phyloP scores from a whole-genome alignment of 2,888 invertebrate genomes.

The Carabus problematicus region DNA sequence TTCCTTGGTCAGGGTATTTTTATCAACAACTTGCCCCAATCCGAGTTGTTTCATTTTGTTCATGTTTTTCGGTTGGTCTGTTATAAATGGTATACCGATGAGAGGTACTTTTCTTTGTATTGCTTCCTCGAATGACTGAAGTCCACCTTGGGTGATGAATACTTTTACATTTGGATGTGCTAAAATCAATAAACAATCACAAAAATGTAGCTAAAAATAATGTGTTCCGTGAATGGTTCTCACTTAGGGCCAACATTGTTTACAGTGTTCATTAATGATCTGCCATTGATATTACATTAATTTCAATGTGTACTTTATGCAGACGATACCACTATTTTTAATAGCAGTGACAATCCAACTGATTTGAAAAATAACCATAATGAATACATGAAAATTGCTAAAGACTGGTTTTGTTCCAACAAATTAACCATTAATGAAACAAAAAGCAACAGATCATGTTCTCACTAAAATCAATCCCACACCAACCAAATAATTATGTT shows the following conservation, averaged over 20 bases:
- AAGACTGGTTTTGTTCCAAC: too few relatives aligned
- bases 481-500: too few relatives aligned
- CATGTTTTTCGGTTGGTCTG: slow-evolving; percentile 58
- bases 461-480: too few relatives aligned
- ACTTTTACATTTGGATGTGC: slow-evolving; percentile 60
- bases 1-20: slow-evolving; percentile 51
- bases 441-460: too few relatives aligned
- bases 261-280: too few relatives aligned
- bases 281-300: too few relatives aligned
- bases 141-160: slow-evolving; percentile 61
- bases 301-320: too few relatives aligned
- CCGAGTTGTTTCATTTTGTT: slow-evolving; percentile 45
- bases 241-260: neutral
- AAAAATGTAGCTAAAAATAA: neutral
- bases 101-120: slow-evolving; percentile 57
- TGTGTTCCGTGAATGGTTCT: neutral
- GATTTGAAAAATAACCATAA: too few relatives aligned
- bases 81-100: slow-evolving; percentile 58
- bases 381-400: too few relatives aligned
- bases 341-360: too few relatives aligned
- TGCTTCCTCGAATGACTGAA: slow-evolving; percentile 60
- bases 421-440: too few relatives aligned
- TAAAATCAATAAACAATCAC: slow-evolving; percentile 38
- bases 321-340: too few relatives aligned
- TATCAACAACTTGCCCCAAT: slow-evolving; percentile 54